A percentile compares a stretch with the other conserved stretches of the same genome.
Conservation (phyloP, 1,140 invertebrate species). For the Aricia agestis region DNA sequence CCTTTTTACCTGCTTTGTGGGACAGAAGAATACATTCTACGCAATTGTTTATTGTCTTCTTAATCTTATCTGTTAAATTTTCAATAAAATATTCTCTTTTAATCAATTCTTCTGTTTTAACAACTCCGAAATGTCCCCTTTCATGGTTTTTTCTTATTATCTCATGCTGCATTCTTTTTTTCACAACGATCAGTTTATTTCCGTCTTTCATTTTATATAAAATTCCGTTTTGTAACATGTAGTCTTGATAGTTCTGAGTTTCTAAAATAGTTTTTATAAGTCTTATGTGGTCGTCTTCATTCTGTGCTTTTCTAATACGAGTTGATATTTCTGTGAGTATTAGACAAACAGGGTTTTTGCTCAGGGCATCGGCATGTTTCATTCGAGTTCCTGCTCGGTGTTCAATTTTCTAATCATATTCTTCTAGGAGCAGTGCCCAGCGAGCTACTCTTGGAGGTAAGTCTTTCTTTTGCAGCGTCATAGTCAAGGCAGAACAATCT, state of each 20-base stretch:
- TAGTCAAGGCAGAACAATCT: conserved; percentile 37
- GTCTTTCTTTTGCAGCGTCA: conserved; percentile 60
- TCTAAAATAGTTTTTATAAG: conserved; percentile 22
- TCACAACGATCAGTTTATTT: conserved; percentile 24
- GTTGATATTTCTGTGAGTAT: no score
- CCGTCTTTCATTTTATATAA: conserved; percentile 35
- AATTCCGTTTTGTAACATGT: conserved; percentile 33
- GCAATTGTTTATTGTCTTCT: no score
- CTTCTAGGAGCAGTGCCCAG: conserved; percentile 40
- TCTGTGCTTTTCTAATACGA: no score
- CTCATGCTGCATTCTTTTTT: no score
- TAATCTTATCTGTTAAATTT: no score
- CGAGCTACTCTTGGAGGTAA: conserved; percentile 37
- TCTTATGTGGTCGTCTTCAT: neutral
- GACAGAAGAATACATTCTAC: no score
- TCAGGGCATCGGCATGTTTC: no score
- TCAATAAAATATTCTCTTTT: no score
- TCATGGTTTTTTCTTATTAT: no score
- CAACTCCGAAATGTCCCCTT: neutral
- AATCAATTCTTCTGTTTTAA: neutral
- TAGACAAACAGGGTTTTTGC: no score
- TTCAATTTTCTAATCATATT: conserved; percentile 49
- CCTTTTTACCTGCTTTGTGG: no score
- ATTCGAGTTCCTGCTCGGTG: conserved; percentile 32
- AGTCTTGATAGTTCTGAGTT: conserved; percentile 33